Evolutionary conservation across 1,140 invertebrate species (phyloP).

Genomic region (Apolygus lucorum): DNA sequence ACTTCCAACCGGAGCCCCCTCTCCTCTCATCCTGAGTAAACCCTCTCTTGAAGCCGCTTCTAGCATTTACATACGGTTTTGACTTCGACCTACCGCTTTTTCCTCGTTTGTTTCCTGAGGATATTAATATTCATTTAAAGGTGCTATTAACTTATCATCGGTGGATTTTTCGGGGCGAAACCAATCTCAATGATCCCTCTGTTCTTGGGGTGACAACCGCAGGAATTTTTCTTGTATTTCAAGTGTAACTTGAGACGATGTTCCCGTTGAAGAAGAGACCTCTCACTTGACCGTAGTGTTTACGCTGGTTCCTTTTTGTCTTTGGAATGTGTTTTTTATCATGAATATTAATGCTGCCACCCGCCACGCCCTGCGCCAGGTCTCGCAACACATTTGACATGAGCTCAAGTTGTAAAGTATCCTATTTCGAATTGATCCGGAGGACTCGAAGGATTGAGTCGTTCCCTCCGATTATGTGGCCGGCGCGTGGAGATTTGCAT

Average conservation of each 20-base stretch:
- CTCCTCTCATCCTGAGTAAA: background rate
- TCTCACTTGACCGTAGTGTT: background rate
- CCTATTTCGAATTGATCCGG: background rate
- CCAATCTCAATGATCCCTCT: background rate
- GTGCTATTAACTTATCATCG: conserved; percentile 4
- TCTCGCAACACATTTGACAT: background rate
- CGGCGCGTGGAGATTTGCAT: background rate
- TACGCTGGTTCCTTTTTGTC: background rate
- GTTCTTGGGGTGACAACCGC: background rate
- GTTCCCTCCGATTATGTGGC: background rate
- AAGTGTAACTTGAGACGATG: background rate
- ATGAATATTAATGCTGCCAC: conserved; percentile 7
- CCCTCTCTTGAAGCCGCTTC: background rate
- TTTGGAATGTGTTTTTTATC: background rate
- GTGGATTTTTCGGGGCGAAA: background rate
- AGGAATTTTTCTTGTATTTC: background rate
- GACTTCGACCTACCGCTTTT: background rate
- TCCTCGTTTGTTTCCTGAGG: background rate
- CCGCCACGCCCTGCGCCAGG: background rate
- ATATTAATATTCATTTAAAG: conserved; percentile 12
- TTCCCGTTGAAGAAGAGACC: background rate
- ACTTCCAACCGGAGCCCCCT: background rate
- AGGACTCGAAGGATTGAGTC: background rate
- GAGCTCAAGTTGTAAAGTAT: background rate
- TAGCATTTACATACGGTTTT: background rate